Percentiles rank a stretch among this genome's conserved stretches.
phyloP scores from a whole-genome alignment of 2,888 invertebrate species.

The Syrista parreyssii region DNA sequence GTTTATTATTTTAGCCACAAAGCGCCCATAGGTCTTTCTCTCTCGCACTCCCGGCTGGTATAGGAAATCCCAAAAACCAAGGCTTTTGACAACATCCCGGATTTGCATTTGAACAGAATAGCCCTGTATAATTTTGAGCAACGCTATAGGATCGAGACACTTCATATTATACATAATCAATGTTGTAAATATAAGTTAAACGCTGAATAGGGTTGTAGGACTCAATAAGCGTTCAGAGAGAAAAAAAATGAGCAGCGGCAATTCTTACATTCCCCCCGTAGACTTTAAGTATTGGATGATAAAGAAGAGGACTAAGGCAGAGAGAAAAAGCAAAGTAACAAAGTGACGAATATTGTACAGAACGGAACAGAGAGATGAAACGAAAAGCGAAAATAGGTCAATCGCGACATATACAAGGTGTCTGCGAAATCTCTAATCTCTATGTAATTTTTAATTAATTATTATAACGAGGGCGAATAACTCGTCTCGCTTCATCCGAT shows the following conservation, averaged over 20 bases:
- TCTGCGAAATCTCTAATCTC: background rate
- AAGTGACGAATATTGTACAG: background rate
- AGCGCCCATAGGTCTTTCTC: too few species aligned
- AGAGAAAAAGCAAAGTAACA: background rate
- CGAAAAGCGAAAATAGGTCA: background rate
- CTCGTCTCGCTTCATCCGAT: background rate
- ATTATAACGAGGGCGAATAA: background rate
- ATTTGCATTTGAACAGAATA: background rate
- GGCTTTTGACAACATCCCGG: background rate
- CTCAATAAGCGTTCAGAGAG: background rate
- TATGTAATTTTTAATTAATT: slow-evolving; percentile 19
- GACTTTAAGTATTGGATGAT: background rate
- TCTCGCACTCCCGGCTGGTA: too few species aligned
- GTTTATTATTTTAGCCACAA: background rate
- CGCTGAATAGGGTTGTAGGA: background rate
- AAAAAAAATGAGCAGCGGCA: background rate
- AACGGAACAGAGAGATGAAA: background rate
- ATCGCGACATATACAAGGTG: background rate
- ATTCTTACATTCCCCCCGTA: slow-evolving; percentile 35
- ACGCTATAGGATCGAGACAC: slow-evolving; percentile 8
- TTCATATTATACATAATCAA: slow-evolving; percentile 34
- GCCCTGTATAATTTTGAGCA: background rate
- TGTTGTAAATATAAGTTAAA: slow-evolving; percentile 34
- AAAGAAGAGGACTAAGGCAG: background rate
- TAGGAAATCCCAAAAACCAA: too few species aligned